Conservation (phyloP, 2,797 vertebrate genomes). For the Scarus forsteni region DNA sequence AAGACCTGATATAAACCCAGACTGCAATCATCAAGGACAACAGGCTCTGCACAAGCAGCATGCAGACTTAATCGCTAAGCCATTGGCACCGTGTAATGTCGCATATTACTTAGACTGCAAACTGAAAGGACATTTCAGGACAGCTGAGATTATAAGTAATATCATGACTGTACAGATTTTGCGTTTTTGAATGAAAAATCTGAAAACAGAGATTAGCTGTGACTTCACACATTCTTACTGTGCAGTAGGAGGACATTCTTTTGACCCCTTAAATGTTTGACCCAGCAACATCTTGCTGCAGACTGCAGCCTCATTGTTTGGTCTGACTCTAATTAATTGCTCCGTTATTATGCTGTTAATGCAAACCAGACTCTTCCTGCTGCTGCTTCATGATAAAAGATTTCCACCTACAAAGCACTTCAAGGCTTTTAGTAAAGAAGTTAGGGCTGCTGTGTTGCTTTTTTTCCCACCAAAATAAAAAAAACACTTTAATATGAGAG, state of each 20-base stretch:
- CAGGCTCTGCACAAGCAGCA: too few species aligned
- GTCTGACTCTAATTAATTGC: not conserved
- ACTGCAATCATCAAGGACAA: too few species aligned
- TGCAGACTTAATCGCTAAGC: too few species aligned
- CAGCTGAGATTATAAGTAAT: too few species aligned
- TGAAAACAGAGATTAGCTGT: too few species aligned
- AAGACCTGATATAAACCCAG: too few species aligned
- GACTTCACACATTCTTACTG: not conserved
- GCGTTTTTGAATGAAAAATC: too few species aligned
- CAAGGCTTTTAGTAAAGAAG: slow-evolving; percentile 15
- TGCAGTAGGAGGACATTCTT: not conserved
- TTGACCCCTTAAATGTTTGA: not conserved
- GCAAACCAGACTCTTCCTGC: slow-evolving; percentile 7
- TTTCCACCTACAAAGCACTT: slow-evolving; percentile 4
- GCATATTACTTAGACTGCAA: too few species aligned
- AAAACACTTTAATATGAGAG: not conserved
- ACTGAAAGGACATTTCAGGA: too few species aligned
- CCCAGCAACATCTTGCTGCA: not conserved
- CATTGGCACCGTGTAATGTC: too few species aligned
- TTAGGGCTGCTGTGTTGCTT: not conserved
- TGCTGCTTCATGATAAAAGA: slow-evolving; percentile 20
- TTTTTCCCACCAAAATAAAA: not conserved
- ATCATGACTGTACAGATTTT: too few species aligned
- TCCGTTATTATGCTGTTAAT: not conserved
- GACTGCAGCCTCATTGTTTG: not conserved